These are phyloP conservation scores for Epinephelus cyanopodus DNA, from an alignment of 2,113 vertebrate species.

Conservation along the genomic window DNA sequence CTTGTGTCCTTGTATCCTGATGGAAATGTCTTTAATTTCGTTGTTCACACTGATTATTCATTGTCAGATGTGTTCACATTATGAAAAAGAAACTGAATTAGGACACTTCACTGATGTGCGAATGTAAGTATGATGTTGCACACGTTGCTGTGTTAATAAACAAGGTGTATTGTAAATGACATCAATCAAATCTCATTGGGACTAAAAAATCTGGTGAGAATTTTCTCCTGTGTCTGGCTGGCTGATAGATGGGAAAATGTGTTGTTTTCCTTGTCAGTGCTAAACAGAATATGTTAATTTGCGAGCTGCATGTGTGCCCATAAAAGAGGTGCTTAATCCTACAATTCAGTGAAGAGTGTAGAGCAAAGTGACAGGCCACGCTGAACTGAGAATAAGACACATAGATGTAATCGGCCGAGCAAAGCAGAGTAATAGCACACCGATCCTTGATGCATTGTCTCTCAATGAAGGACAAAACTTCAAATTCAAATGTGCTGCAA, in stretches of 20 bases:
- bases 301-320: constrained; percentile 33
- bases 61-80: not conserved
- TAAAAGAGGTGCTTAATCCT: constrained; percentile 47
- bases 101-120: not conserved
- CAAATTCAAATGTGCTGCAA: constrained; percentile 55
- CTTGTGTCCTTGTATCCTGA: not conserved
- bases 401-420: constrained; percentile 64
- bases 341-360: constrained; percentile 24
- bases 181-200: not conserved
- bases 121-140: constrained; percentile 1
- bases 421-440: constrained; percentile 54
- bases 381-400: constrained; percentile 50
- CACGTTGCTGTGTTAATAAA: not conserved
- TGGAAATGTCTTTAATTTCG: not conserved
- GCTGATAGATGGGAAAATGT: not conserved
- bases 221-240: not conserved
- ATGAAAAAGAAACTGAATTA: not conserved
- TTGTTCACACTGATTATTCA: not conserved
- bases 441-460: constrained; percentile 65
- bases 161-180: not conserved
- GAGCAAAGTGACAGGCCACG: constrained; percentile 52
- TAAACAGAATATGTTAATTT: constrained; percentile 54
- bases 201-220: not conserved
- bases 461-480: not conserved
- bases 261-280: constrained; percentile 32